phyloP scores from a whole-genome alignment of 2,113 vertebrate genomes.

The Ictidomys tridecemlineatus region DNA sequence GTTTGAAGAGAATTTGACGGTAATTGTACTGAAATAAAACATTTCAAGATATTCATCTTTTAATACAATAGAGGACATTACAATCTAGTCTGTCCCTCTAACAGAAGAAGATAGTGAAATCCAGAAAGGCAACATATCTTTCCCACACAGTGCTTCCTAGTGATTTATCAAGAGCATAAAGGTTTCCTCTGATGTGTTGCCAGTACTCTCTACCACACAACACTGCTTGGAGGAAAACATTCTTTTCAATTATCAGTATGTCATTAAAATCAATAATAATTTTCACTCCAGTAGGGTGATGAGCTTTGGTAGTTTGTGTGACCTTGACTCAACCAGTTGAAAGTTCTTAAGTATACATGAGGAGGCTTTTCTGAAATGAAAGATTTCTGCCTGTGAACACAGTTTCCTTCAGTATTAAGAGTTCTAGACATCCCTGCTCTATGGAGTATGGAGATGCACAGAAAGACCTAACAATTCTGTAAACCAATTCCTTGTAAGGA shows the following conservation, averaged over 20 bases:
- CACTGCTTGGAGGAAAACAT: background rate
- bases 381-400: background rate
- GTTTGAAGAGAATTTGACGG: constrained; percentile 6
- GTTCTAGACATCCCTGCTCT: background rate
- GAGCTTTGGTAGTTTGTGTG: background rate
- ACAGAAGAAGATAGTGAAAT: background rate
- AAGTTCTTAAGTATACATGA: background rate
- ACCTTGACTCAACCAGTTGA: background rate
- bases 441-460: background rate
- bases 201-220: background rate
- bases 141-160: background rate
- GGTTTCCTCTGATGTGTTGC: background rate
- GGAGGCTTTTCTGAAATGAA: background rate
- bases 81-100: background rate
- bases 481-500: background rate
- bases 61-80: background rate
- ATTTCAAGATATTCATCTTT: background rate
- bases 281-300: background rate
- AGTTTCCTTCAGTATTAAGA: background rate
- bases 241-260: background rate
- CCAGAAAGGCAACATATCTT: background rate
- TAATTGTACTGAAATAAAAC: background rate
- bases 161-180: background rate
- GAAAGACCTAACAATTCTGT: background rate
- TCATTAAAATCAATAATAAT: background rate